Percentiles rank a stretch among this genome's conserved stretches.
Conservation (phyloP, 2,888 invertebrate species). For the Vannuccia rotundouncinata region DNA sequence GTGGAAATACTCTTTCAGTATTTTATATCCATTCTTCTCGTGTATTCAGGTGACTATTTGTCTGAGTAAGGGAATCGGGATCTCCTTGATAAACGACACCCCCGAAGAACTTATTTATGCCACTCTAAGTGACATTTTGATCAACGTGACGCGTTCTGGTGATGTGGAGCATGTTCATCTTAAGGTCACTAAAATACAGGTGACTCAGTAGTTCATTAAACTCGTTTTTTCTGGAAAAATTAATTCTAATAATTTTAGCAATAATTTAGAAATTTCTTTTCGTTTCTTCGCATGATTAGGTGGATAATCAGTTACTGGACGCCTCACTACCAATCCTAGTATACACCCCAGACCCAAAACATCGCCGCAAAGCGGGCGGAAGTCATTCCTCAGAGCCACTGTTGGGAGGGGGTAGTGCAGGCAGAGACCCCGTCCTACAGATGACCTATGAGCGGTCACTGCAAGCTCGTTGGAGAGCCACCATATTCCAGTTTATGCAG, state of each 20-base stretch:
- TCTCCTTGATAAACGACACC: slow-evolving; percentile 71
- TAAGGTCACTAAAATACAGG: slow-evolving; percentile 1
- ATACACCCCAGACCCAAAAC: slow-evolving; percentile 61
- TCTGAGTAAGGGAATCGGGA: slow-evolving; percentile 62
- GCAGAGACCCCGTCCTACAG: slow-evolving; percentile 54
- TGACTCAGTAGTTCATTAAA: not conserved
- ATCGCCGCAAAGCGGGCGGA: slow-evolving; percentile 53
- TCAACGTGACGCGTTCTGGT: not conserved
- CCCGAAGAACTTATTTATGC: slow-evolving; percentile 75
- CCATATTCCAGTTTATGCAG: slow-evolving; percentile 66
- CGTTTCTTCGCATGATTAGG: slow-evolving; percentile 53
- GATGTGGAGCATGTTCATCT: not conserved
- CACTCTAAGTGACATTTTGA: slow-evolving; percentile 47
- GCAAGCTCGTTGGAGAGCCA: slow-evolving; percentile 68
- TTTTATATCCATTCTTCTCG: not conserved
- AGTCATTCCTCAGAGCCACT: slow-evolving; percentile 69
- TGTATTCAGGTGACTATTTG: not conserved
- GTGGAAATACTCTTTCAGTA: not conserved
- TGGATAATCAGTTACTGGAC: slow-evolving; percentile 79
- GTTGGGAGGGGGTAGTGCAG: slow-evolving; percentile 62
- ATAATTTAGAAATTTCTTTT: too few species aligned
- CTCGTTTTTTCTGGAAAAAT: too few species aligned
- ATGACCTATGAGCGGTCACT: slow-evolving; percentile 1
- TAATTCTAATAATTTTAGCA: too few species aligned
- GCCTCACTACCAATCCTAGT: slow-evolving; percentile 76